phyloP scores from a whole-genome alignment of 2,113 vertebrate species.

The Trinectes maculatus region DNA sequence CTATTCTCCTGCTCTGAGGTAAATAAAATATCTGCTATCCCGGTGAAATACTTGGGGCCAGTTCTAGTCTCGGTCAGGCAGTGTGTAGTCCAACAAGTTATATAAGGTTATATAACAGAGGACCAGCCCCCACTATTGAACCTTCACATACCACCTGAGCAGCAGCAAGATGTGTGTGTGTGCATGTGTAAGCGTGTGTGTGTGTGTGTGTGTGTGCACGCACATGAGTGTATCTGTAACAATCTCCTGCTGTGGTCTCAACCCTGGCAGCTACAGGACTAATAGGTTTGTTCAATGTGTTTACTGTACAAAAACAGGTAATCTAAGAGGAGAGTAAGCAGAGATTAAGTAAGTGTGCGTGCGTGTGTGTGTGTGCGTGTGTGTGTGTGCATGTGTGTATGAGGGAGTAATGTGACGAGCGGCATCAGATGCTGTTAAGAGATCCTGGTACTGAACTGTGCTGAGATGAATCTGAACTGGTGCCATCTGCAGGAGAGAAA shows the following conservation, averaged over 20 bases:
- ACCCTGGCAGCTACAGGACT: slow-evolving; percentile 39
- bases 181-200: slow-evolving; percentile 22
- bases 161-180: slow-evolving; percentile 46
- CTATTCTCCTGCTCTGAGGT: slow-evolving; percentile 18
- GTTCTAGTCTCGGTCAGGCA: slow-evolving; percentile 32
- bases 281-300: slow-evolving; percentile 49
- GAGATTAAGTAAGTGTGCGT: slow-evolving; percentile 20
- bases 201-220: background rate
- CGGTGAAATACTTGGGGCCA: slow-evolving; percentile 10
- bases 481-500: slow-evolving; percentile 58
- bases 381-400: slow-evolving; percentile 19
- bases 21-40: slow-evolving; percentile 17
- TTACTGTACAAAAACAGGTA: slow-evolving; percentile 62
- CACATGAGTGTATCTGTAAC: background rate
- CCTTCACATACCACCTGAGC: slow-evolving; percentile 58
- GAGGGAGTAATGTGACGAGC: slow-evolving; percentile 32
- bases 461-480: slow-evolving; percentile 77
- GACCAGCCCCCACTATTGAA: slow-evolving; percentile 80
- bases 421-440: slow-evolving; percentile 80
- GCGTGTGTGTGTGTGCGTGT: background rate
- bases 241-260: slow-evolving; percentile 47
- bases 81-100: slow-evolving; percentile 16
- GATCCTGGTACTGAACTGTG: slow-evolving; percentile 79
- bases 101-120: slow-evolving; percentile 71
- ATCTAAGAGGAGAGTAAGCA: slow-evolving; percentile 61